Evolutionary conservation across 2,797 vertebrate species (phyloP), one percentile per base, ranked within the genome.

Genomic region (Chelon labrosus): DNA sequence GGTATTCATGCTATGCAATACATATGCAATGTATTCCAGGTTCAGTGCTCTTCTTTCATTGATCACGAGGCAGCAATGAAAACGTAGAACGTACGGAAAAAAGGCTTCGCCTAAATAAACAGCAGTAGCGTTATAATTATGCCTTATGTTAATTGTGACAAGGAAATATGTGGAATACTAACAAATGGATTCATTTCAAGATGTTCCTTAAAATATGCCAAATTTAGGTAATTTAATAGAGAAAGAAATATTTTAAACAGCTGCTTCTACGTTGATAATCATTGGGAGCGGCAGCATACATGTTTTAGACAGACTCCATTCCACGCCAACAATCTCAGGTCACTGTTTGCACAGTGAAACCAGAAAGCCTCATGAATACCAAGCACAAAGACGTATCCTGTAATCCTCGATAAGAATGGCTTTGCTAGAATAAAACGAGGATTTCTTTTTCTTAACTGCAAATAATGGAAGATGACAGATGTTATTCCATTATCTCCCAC

Each of bases 401-500:
- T 79, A 86, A 83, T 80, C 80, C 82, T 60, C 68, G 77, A 82
- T 78, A 85, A 80, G 72, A 84, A 73, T 16, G 14, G 62, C 54
- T 79, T 77, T 67, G 20, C 41, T 42, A n/a, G 46, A 69, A 73
- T 68, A 77, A 79, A 74, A 77, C 10, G 73, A 67, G 39, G 25
- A 72, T 73, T 58, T 67, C 20, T 58, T 77, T 69, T 64, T 39
- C 80, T 80, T 84, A 80, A 85, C 85, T 62, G 75, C 66, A 87
- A 92, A 91, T 82, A 80, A 81, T 54, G 35, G 35, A 80, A 78
- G 68, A 84, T 77, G 73, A 85, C 35, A 81, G 80, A 83, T 78
- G 53, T 51, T 58, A 55, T 69, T 79, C 49, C n/a, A 58, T 88
- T 84, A 85, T 84, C 71, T 56, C 56, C 17, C 31, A 44, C 65